Evolutionary conservation across 2,113 vertebrate genomes (phyloP).

Genomic region (Ammodramus savannarum): DNA sequence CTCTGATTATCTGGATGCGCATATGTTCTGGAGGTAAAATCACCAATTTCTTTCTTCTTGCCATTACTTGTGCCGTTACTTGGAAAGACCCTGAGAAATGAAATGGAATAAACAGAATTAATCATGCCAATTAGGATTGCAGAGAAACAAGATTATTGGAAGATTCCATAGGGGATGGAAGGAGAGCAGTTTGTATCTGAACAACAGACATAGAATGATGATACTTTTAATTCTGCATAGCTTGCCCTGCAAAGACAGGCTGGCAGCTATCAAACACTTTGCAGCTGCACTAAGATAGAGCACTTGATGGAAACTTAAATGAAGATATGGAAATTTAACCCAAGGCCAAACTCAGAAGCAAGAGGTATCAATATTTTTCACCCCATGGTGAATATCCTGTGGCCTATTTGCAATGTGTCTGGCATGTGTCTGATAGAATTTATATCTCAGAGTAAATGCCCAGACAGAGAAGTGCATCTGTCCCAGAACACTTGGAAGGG

Average conservation of each 20-base stretch:
- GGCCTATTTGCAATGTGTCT: neutral
- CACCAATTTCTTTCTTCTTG: neutral
- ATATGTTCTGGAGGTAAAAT: neutral
- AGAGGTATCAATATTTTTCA: neutral
- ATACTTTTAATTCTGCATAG: neutral
- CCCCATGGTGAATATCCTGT: neutral
- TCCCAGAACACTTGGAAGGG: neutral
- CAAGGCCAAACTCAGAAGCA: neutral
- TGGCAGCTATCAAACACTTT: neutral
- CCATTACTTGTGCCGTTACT: neutral
- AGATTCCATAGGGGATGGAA: neutral
- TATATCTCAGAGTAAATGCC: neutral
- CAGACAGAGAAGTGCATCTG: neutral
- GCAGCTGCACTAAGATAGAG: neutral
- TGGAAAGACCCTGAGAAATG: neutral
- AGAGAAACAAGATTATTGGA: neutral
- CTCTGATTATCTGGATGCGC: neutral
- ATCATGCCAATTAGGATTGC: neutral
- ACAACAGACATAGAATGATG: neutral
- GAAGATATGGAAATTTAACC: neutral
- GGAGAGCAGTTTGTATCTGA: neutral
- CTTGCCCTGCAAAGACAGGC: neutral
- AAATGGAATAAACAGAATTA: constrained; percentile 14
- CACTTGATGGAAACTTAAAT: neutral
- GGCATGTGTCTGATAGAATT: neutral